Evolutionary conservation across 1,140 invertebrate genomes (phyloP), one percentile per base, ranked within the genome.

Genomic region (Lucilia cuprina): DNA sequence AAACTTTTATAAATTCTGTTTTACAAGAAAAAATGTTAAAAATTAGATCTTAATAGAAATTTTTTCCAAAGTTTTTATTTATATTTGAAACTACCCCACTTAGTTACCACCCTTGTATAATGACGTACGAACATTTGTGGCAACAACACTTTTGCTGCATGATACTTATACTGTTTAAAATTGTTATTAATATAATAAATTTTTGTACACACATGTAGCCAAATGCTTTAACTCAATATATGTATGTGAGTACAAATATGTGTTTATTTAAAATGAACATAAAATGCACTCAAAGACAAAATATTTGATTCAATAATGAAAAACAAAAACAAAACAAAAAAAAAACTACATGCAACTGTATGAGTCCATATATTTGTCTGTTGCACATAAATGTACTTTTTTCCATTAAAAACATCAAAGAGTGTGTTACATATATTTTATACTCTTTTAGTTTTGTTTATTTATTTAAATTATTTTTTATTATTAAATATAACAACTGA

Each of bases 181-280:
- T 70, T 21, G 65, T 70, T 70, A 70, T 70, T 70, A 19, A 70
- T 70, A 9, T 70, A 70, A 70, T 70, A 70, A 70, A 70, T 70
- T 70, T 21, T 9, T 70, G 19, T 70, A 25, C 65, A 55, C 41
- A 41, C 41, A 60, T 60, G 55, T 60, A n/a, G n/a, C 55, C 55
- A 60, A n/a, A 60, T 41, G 10, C 41, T 8, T 30, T 2, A 2
- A 30, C 25, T 0, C 41, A 2, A 41, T 41, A 41, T 41, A 2
- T 10, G 0, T 41, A 41, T 10, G 5, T 41, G 41, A 41, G 41
- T 41, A 41, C 5, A 10, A 41, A 10, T 41, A 41, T 41, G 41
- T 41, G 5, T 41, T 8, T 41, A 5, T 55, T 1, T 55, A 10
- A 55, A 55, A 55, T 55, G 50, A 14, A 55, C 65, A 70, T 70